phyloP scores from a whole-genome alignment of 1,140 invertebrate species.

The Tetramorium simillimum region DNA sequence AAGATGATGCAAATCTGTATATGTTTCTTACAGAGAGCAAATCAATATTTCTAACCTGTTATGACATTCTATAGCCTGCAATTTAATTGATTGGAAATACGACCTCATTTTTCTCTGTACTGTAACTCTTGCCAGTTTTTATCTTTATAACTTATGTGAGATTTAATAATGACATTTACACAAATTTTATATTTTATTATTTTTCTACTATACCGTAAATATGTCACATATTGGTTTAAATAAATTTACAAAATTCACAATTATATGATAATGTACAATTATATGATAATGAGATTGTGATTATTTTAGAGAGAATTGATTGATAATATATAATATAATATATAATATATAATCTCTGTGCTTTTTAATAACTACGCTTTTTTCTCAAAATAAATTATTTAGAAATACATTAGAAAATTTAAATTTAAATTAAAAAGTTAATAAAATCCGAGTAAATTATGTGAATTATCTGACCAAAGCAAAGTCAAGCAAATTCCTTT shows the following conservation, averaged over 20 bases:
- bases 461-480: conserved; percentile 74
- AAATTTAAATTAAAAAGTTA: background rate
- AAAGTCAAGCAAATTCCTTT: conserved; percentile 83
- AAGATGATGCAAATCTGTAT: background rate
- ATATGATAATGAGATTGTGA: background rate
- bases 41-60: conserved; percentile 42
- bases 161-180: background rate
- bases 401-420: too few species aligned
- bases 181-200: background rate
- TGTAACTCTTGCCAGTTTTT: background rate
- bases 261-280: conserved; percentile 3
- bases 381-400: conserved; percentile 6
- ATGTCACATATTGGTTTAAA: background rate
- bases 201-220: background rate
- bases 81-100: conserved; percentile 55
- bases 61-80: conserved; percentile 29
- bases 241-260: background rate
- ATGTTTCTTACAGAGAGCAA: conserved; percentile 32
- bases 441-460: conserved; percentile 4
- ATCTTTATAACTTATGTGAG: background rate
- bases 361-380: background rate
- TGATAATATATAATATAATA: background rate
- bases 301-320: background rate
- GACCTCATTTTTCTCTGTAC: conserved; percentile 31
- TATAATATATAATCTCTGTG: too few species aligned